A percentile compares a stretch with the other conserved stretches of the same genome.
Evolutionary conservation across 1,140 invertebrate species (phyloP).

Genomic region (Euura lappo): DNA sequence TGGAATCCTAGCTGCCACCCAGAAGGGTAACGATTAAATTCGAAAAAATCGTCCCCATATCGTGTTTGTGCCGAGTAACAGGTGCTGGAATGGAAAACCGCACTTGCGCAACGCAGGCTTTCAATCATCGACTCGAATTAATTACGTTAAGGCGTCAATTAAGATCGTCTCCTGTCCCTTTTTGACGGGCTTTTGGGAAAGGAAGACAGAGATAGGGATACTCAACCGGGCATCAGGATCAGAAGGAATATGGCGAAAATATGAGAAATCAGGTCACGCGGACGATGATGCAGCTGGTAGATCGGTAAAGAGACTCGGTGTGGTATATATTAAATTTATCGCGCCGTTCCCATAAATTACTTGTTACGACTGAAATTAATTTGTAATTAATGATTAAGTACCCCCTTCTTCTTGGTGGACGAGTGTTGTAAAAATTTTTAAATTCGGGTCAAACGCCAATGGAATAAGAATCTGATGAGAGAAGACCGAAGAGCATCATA

Average conservation of each 20-base stretch:
- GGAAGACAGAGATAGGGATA: no score
- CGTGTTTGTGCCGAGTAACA: not conserved
- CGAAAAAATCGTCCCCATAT: not conserved
- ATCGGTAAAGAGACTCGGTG: not conserved
- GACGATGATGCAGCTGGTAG: not conserved
- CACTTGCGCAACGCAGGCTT: not conserved
- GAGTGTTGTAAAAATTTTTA: not conserved
- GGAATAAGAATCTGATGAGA: not conserved
- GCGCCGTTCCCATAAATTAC: not conserved
- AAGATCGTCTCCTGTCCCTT: not conserved
- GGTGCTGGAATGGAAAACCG: not conserved
- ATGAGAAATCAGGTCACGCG: not conserved
- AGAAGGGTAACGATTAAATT: not conserved
- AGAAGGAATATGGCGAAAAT: not conserved
- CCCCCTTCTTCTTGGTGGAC: not conserved
- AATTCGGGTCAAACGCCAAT: constrained; percentile 1
- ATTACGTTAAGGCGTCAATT: constrained; percentile 3
- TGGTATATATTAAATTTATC: not conserved
- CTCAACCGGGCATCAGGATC: no score
- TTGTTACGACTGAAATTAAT: not conserved
- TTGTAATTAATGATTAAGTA: constrained; percentile 2
- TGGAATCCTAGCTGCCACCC: no score
- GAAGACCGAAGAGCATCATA: no score
- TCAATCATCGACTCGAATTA: not conserved
- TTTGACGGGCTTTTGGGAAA: not conserved